Evolutionary conservation across 1,140 invertebrate genomes (phyloP).

Genomic region (Dendrolimus kikuchii): DNA sequence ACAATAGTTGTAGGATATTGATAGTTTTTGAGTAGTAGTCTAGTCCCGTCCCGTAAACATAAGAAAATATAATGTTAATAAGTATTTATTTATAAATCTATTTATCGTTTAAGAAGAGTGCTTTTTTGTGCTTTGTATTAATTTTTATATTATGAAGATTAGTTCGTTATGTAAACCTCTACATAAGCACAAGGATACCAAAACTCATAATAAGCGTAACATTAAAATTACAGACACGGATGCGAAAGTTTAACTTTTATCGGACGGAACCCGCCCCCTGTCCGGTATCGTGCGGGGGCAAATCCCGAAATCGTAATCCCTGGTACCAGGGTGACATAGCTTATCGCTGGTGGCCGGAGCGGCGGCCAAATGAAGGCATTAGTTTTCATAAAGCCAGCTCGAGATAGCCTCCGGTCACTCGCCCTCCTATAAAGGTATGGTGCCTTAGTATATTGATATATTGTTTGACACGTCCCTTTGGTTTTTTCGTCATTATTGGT

Average conservation of each 20-base stretch:
- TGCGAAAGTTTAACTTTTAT: conserved; percentile 17
- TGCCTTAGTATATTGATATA: conserved; percentile 19
- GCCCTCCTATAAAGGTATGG: conserved; percentile 16
- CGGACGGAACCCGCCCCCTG: conserved; percentile 8
- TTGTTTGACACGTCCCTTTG: conserved; percentile 5
- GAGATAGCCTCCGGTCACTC: conserved; percentile 34
- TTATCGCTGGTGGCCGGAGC: conserved; percentile 32
- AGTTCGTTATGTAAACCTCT: too few species aligned
- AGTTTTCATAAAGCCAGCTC: conserved; percentile 43
- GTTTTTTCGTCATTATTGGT: conserved; percentile 9
- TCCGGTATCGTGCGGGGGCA: conserved; percentile 6
- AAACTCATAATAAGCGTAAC: too few species aligned
- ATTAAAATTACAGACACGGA: too few species aligned
- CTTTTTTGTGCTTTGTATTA: too few species aligned
- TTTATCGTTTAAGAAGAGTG: too few species aligned
- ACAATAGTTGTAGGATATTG: too few species aligned
- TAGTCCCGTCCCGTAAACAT: too few species aligned
- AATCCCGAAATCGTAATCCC: conserved; percentile 40
- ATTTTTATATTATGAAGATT: too few species aligned
- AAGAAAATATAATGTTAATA: too few species aligned
- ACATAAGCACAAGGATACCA: neutral
- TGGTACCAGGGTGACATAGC: conserved; percentile 41
- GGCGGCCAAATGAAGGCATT: conserved; percentile 43
- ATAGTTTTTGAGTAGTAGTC: too few species aligned
- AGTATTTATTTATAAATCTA: too few species aligned